A percentile compares a stretch with the other conserved stretches of the same genome.
phyloP scores from a whole-genome alignment of 2,797 vertebrate species.

The Paramormyrops hopkinsi region DNA sequence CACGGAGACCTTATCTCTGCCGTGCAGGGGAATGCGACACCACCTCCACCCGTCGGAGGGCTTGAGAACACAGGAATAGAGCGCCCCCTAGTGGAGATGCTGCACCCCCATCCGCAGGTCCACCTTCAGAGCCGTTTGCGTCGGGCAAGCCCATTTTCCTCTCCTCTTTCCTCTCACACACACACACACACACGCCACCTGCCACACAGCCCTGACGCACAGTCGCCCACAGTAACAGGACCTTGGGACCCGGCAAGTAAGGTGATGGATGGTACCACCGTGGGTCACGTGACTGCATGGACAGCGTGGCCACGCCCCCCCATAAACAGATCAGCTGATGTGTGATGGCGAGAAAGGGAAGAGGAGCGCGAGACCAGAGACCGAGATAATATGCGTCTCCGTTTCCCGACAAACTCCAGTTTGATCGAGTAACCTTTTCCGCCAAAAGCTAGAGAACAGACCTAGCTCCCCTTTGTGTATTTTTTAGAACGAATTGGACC shows the following conservation, averaged over 20 bases:
- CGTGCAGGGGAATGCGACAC: constrained; percentile 79
- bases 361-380: constrained; percentile 11
- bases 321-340: constrained; percentile 19
- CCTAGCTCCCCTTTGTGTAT: constrained; percentile 6
- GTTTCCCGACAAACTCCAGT: background rate
- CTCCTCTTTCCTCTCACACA: constrained; percentile 21
- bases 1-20: constrained; percentile 84
- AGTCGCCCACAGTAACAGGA: constrained; percentile 8
- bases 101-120: constrained; percentile 22
- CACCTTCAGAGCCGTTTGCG: constrained; percentile 23
- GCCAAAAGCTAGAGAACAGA: constrained; percentile 42
- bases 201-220: background rate
- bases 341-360: constrained; percentile 24
- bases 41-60: constrained; percentile 47
- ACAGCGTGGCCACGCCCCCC: constrained; percentile 32
- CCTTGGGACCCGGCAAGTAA: constrained; percentile 48
- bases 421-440: background rate
- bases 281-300: constrained; percentile 41
- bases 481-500: constrained; percentile 25
- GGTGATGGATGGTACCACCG: constrained; percentile 32
- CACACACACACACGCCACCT: background rate
- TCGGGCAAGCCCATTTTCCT: background rate
- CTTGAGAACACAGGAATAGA: constrained; percentile 17
- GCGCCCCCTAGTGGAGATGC: background rate
- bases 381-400: background rate